Base-by-base conservation (phyloP, 2,797 vertebrate genomes). In the Paedocypris micromegethes region DNA sequence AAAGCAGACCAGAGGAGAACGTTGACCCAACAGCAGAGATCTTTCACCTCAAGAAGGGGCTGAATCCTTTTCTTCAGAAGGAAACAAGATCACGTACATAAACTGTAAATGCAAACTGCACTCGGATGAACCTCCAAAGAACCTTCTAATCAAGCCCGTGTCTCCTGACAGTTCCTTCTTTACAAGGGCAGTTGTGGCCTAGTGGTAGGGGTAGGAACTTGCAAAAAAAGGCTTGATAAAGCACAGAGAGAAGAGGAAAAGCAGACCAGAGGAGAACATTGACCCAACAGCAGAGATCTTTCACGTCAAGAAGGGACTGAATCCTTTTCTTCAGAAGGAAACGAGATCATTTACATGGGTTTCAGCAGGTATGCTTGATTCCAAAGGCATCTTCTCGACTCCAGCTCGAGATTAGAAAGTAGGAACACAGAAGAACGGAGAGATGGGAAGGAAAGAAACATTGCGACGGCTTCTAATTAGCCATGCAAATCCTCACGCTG, bases 401-500 rank as follows among this genome's bases (percentile, higher is more conserved):
- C 45, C n/a, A 41, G 43, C 7, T 44, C 45, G 47, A 69, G 58
- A 1, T 23, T 48, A 7, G 6, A 55, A 41, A 66, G 39, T 53
- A 57, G 49, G 39, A 60, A 58, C 2, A 38, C 50, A 57, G 39
- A 45, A 5, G 45, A 45, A 50, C 43, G 47, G 58, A 68, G 3
- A 53, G 40, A 51, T 58, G 48, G 52, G 4, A 42, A 49, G 47
- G 23, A 5, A 57, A 72, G n/a, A 67, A 61, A 44, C 64, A 76
- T 67, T 66, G 66, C 71, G 74, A 78, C 81, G 72, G 77, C 76
- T 48, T 78, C 84, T 86, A 87, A 91, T 90, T 89, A 88, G 78
- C 78, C 77, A 89, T 90, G 88, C 85, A 89, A 90, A 90, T 91
- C 88, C 84, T 71, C 47, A 49, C 72, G 79, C 79, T 80, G 76